phyloP scores from a whole-genome alignment of 2,113 vertebrate species.

The Chloropsis cyanopogon region DNA sequence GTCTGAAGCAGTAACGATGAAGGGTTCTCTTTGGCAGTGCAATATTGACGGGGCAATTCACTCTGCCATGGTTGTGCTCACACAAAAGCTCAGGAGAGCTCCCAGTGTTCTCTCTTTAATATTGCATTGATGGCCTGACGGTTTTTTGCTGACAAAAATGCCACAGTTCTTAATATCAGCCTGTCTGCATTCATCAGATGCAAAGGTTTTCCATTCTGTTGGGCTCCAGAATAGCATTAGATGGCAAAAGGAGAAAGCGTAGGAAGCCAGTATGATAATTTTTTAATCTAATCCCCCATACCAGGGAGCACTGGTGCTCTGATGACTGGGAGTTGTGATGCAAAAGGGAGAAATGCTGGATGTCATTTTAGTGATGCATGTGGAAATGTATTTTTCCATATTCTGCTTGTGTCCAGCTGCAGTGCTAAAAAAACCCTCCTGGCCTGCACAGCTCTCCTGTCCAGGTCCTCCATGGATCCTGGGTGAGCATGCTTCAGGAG shows the following conservation, averaged over 20 bases:
- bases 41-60: background rate
- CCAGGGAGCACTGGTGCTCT: background rate
- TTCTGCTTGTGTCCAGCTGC: background rate
- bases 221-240: background rate
- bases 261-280: conserved; percentile 3
- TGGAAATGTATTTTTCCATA: background rate
- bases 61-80: background rate
- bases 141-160: conserved; percentile 69
- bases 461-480: background rate
- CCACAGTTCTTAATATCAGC: conserved; percentile 68
- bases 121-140: conserved; percentile 80
- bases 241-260: background rate
- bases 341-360: background rate
- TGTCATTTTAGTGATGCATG: background rate
- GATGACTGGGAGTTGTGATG: background rate
- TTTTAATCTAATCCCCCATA: background rate
- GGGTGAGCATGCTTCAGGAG: accelerated
- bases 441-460: background rate
- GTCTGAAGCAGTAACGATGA: background rate
- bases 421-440: background rate
- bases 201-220: conserved; percentile 49
- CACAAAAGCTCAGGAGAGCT: background rate
- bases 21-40: background rate
- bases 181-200: conserved; percentile 81
- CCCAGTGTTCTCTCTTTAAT: conserved; percentile 70